These are phyloP conservation scores for Alosa alosa DNA, from an alignment of 2,113 vertebrate genomes.

Conservation along the genomic window DNA sequence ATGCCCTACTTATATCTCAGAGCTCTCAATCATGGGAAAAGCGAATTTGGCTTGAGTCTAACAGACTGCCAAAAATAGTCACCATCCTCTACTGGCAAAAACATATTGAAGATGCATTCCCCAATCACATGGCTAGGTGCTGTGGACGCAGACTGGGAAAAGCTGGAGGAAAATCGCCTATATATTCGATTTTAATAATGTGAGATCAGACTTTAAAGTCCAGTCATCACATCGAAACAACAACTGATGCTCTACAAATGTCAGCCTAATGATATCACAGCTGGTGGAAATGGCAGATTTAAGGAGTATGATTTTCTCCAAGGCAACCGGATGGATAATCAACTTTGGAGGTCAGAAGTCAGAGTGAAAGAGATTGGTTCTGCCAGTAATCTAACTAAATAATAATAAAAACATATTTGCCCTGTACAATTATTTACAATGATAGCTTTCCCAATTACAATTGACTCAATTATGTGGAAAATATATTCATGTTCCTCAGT, in stretches of 20 bases:
- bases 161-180: not conserved
- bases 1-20: not conserved
- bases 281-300: slow-evolving; percentile 58
- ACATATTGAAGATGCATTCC: not conserved
- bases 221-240: slow-evolving; percentile 61
- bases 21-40: not conserved
- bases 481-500: not conserved
- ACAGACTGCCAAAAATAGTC: not conserved
- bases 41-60: not conserved
- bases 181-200: slow-evolving; percentile 48
- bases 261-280: slow-evolving; percentile 64
- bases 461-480: not conserved
- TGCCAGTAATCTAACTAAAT: not conserved
- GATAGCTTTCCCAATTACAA: not conserved
- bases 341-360: not conserved
- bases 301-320: slow-evolving; percentile 50
- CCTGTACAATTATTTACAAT: not conserved
- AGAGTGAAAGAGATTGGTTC: not conserved
- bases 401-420: not conserved
- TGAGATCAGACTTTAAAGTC: slow-evolving; percentile 56
- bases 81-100: not conserved
- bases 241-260: slow-evolving; percentile 66
- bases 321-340: slow-evolving; percentile 49
- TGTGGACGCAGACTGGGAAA: not conserved
- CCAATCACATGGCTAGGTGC: not conserved